Base-by-base conservation (phyloP, 2,113 vertebrate species). In the Amblyopsis rosae region DNA sequence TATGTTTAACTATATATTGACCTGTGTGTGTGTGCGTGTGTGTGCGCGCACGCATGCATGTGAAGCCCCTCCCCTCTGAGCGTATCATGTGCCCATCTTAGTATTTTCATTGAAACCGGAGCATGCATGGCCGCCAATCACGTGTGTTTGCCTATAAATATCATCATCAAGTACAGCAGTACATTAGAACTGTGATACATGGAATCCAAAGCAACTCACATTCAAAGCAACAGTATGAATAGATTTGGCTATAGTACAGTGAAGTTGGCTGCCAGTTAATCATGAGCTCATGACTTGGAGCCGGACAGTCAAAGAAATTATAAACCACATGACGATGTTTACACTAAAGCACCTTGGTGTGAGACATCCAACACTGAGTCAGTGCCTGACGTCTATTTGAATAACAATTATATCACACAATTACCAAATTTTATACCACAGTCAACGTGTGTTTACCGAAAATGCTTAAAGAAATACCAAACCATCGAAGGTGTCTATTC, bases 21-120 rank as follows among this genome's bases (percentile, higher is more conserved):
- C 57, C 53, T 35, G 47, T 65, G 68, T 62, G 63, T 50, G 53
- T 62, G 53, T 68, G 64, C 47, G 68, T 51, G 55, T 50, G 59
- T 61, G 12, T 61, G 12, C 46, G 50, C 41, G 16, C 57, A n/a
- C 45, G 53, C 33, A 17, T 53, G 67, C 56, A 61, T 46, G 63
- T 64, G 53, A 62, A 56, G 56, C 69, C 75, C 74, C 63, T 77
- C 58, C 82, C 64, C 63, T 77, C 50, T 11, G 72, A 78, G 51
- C 68, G 73, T 74, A 83, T 88, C 82, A 76, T 80, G 59, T 89
- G 66, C 60, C 84, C 67, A 65, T 15, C 65, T 69, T 71, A 79
- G 84, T 87, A 76, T 79, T 89, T 89, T 90, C 78, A 88, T 84
- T 87, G 81, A 90, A 88, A 87, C 79, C 55, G 57, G 83, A 89